Evolutionary conservation across 2,888 invertebrate species (phyloP), one percentile per base, ranked within the genome.

Genomic region (Eutolmus rufibarbis): DNA sequence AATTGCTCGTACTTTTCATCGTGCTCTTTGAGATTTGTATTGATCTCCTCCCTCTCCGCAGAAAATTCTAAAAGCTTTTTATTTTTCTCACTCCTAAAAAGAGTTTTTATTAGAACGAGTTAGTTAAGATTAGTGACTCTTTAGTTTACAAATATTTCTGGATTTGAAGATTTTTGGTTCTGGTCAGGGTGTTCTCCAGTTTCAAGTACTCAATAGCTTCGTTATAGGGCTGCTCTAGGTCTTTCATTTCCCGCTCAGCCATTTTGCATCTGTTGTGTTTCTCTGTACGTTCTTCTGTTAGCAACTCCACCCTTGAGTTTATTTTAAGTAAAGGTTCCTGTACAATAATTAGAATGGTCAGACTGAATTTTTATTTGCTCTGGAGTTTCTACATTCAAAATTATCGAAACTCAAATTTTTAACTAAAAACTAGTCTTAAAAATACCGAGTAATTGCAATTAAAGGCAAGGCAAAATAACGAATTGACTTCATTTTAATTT

Each of bases 201-300:
- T 95, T 95, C 90, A 99, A 93, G 90, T 95, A 96, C 78, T 95
- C 95, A 0, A 97, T 94, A 0, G 97, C 97, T 87, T 96, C 95
- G 88, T 95, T 94, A 94, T 96, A 97, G 0, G 97, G 97, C 88
- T 94, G 95, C 90, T 96, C 95, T 82, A 98, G 92, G 90, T 96
- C 96, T 87, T 95, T 94, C 92, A 97, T 95, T 91, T 98, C 97
- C 86, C 95, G 95, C 90, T 97, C 96, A 8, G 97, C 96, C 40
- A 97, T 92, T 90, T 97, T 96, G 5, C 98, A 95, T 88, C 98
- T 94, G 91, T 97, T 97, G 86, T 97, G 92, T 93, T 97, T 97
- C 91, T 97, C 97, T 19, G 95, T 94, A 23, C 97, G 94, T 90
- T 95, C 94, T 87, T 96, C 96, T 3, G 95, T 95, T 85, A 97